Evolutionary conservation across 2,113 vertebrate genomes (phyloP).

Genomic region (Conger conger): DNA sequence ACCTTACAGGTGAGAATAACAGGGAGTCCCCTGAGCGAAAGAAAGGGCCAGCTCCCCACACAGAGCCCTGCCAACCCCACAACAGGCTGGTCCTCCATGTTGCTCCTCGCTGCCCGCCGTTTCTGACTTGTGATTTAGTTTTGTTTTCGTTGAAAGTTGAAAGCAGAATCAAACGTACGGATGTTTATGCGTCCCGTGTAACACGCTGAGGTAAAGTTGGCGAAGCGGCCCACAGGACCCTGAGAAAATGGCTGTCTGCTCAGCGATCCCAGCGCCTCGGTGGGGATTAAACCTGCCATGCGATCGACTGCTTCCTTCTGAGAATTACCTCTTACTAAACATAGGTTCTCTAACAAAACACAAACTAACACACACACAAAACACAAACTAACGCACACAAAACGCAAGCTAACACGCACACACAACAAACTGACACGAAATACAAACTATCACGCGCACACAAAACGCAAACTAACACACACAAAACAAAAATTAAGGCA

Average conservation of each 20-base stretch:
- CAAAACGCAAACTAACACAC: no score
- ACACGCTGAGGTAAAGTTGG: neutral
- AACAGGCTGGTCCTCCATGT: neutral
- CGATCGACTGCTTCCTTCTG: neutral
- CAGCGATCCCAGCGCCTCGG: neutral
- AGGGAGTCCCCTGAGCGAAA: slow-evolving; percentile 75
- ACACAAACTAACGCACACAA: no score
- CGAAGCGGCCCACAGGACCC: neutral
- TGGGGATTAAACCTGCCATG: neutral
- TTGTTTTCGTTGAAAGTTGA: neutral
- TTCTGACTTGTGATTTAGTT: neutral
- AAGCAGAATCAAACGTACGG: neutral
- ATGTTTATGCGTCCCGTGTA: neutral
- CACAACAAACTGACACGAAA: no score
- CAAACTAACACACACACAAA: neutral
- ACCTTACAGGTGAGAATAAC: slow-evolving; percentile 61
- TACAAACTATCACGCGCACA: no score
- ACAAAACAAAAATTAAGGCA: no score
- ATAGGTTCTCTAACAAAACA: neutral
- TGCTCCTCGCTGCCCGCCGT: neutral
- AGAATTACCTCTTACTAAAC: neutral
- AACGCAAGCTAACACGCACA: no score
- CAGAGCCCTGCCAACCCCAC: slow-evolving; percentile 16
- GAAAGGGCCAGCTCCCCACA: slow-evolving; percentile 73
- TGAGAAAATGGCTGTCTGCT: no score